Evolutionary conservation across 2,113 vertebrate genomes (phyloP).

Genomic region (Pelecanus crispus): DNA sequence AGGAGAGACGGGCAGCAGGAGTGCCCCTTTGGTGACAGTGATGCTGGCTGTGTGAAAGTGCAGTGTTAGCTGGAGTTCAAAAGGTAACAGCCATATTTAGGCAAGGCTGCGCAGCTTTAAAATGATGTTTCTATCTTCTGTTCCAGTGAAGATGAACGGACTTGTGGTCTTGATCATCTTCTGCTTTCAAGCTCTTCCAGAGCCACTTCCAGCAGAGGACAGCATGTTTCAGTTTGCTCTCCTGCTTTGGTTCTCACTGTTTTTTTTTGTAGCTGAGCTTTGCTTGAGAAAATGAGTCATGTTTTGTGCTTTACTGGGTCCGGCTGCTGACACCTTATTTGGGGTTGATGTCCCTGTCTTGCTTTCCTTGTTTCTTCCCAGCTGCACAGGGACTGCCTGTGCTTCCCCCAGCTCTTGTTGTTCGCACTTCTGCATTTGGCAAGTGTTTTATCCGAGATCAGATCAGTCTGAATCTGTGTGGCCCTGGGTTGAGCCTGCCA

Average conservation of each 20-base stretch:
- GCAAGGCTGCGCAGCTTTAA: background rate
- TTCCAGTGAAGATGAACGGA: background rate
- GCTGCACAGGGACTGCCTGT: background rate
- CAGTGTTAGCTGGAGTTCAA: background rate
- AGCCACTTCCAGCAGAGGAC: constrained; percentile 32
- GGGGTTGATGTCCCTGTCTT: background rate
- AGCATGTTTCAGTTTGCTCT: constrained; percentile 21
- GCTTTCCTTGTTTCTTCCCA: background rate
- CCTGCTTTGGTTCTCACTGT: background rate
- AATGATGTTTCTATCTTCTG: background rate
- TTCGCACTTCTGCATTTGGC: background rate
- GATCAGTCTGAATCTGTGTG: rapidly evolving
- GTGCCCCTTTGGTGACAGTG: background rate
- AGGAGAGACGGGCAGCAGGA: background rate
- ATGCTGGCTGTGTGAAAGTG: background rate
- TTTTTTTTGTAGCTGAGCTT: background rate
- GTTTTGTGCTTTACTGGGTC: background rate
- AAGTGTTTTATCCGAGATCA: background rate
- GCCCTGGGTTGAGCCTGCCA: background rate
- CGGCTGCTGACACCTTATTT: background rate
- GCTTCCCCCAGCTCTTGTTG: background rate
- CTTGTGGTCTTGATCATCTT: background rate
- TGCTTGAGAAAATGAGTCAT: background rate
- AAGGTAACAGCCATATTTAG: background rate
- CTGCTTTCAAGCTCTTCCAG: background rate